These are phyloP conservation scores for Synergus gifuensis DNA, from an alignment of 2,888 invertebrate species.

Conservation along the genomic window DNA sequence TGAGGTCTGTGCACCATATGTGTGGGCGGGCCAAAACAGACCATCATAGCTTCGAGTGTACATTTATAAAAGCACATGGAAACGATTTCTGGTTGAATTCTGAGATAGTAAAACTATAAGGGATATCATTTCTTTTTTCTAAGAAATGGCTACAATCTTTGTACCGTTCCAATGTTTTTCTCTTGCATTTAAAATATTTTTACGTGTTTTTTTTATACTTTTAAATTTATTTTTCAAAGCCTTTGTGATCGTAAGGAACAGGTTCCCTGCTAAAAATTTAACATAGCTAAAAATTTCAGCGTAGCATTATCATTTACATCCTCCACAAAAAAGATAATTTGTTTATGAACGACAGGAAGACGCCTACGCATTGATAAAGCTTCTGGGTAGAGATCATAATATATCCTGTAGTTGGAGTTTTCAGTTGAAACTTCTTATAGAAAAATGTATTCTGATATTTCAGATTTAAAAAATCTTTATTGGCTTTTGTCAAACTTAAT, in stretches of 20 bases:
- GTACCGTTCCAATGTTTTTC: not conserved
- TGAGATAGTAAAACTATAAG: not conserved
- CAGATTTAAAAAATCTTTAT: not conserved
- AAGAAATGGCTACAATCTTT: not conserved
- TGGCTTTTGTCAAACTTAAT: not conserved
- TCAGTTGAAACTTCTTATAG: not conserved
- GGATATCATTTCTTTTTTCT: not conserved
- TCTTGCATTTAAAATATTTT: no score
- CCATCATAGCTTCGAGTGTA: not conserved
- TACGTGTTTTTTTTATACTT: not conserved
- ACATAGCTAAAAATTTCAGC: not conserved
- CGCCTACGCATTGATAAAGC: constrained; percentile 65
- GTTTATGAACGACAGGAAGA: constrained; percentile 66
- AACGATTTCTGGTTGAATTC: constrained; percentile 12
- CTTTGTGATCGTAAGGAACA: no score
- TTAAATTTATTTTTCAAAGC: not conserved
- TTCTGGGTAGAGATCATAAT: constrained; percentile 28
- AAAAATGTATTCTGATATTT: constrained; percentile 2
- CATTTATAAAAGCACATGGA: constrained; percentile 13
- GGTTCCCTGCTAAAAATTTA: not conserved
- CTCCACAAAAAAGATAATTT: constrained; percentile 59
- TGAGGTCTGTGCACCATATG: constrained; percentile 56
- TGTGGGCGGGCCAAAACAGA: constrained; percentile 42
- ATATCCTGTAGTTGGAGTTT: constrained; percentile 11
- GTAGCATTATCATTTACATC: constrained; percentile 22